Evolutionary conservation across 2,797 vertebrate species (phyloP).

Genomic region (Agapornis canus): DNA sequence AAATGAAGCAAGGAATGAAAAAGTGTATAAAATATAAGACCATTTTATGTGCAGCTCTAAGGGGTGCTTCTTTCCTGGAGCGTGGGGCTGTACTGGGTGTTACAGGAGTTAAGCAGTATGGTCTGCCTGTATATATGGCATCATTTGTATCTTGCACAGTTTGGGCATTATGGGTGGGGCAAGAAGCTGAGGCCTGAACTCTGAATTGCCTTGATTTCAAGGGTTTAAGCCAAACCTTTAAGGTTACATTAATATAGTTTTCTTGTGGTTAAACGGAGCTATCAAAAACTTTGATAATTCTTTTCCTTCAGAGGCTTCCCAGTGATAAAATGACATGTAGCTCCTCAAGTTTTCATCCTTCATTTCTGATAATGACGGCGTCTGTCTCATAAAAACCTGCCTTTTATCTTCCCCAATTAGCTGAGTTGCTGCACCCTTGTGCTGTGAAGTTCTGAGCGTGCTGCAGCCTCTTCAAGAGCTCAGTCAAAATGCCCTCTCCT

Average conservation of each 20-base stretch:
- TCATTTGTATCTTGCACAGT: accelerated
- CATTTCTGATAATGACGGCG: conserved; percentile 57
- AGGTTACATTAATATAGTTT: conserved; percentile 39
- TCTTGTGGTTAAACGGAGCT: conserved; percentile 33
- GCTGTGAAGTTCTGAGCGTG: conserved; percentile 61
- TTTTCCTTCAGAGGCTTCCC: conserved; percentile 49
- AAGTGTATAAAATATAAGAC: accelerated
- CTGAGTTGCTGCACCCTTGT: conserved; percentile 56
- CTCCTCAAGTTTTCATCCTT: conserved; percentile 45
- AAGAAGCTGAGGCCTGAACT: background rate
- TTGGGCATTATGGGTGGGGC: background rate
- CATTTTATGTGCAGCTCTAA: background rate
- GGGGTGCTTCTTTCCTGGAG: background rate
- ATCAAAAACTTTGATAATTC: conserved; percentile 39
- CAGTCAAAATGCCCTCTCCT: conserved; percentile 39
- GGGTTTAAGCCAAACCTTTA: background rate
- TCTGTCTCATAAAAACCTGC: conserved; percentile 50
- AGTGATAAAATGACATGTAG: conserved; percentile 2
- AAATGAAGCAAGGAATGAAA: background rate
- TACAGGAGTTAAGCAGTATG: background rate
- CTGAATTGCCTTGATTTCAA: background rate
- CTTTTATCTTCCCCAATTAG: conserved; percentile 78
- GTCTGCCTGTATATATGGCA: background rate
- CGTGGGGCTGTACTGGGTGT: background rate
- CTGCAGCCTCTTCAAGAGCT: conserved; percentile 11